A percentile compares a stretch with the other conserved stretches of the same genome.
Conservation (phyloP, 2,113 vertebrate genomes). For the Hemichromis elongatus region DNA sequence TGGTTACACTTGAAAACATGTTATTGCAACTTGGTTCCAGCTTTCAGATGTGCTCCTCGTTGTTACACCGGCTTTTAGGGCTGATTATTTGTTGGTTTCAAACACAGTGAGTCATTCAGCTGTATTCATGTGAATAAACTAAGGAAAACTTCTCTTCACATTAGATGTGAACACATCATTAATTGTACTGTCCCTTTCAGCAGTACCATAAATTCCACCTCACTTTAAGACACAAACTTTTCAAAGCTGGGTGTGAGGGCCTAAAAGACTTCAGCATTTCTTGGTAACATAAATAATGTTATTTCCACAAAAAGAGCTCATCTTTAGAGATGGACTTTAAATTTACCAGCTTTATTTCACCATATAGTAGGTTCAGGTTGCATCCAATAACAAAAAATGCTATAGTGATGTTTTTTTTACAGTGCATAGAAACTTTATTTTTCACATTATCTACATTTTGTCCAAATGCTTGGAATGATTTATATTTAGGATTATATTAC, state of each 20-base stretch:
- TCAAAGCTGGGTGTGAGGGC: not conserved
- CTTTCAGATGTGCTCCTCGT: not conserved
- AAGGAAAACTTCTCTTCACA: not conserved
- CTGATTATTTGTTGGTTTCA: not conserved
- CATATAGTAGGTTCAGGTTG: not conserved
- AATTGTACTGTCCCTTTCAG: not conserved
- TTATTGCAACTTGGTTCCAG: not conserved
- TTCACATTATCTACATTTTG: fast-evolving
- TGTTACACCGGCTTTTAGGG: not conserved
- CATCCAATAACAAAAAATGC: not conserved
- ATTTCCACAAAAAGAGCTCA: not conserved
- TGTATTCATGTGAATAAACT: not conserved
- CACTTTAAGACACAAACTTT: not conserved
- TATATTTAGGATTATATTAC: not conserved
- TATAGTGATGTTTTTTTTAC: not conserved
- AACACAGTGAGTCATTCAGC: not conserved
- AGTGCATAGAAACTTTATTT: not conserved
- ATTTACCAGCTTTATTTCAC: not conserved
- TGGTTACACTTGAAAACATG: not conserved
- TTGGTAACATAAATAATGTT: not conserved
- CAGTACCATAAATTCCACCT: not conserved
- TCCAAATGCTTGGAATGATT: not conserved
- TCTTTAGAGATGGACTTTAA: not conserved
- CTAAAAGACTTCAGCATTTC: not conserved
- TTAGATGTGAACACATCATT: not conserved